Percentiles rank a stretch among this genome's conserved stretches.
Conservation (phyloP, 2,888 invertebrate species). For the Caenorhabditis drosophilae region DNA sequence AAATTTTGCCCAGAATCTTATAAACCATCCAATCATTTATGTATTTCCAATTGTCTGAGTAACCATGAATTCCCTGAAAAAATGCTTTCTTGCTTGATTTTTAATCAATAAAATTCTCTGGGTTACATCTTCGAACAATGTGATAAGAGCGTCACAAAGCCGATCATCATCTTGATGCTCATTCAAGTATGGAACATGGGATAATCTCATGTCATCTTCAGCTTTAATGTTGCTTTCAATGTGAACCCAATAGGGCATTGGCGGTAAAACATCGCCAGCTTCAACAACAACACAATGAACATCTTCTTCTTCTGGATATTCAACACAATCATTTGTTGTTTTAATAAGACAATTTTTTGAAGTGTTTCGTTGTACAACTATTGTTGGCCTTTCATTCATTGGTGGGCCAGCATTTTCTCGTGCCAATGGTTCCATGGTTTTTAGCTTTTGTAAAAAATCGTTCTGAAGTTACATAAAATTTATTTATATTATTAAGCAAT, state of each 20-base stretch:
- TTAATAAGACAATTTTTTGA: too few relatives aligned
- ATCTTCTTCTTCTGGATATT: too few relatives aligned
- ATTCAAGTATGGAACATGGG: constrained; percentile 99
- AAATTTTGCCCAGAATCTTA: constrained; percentile 78
- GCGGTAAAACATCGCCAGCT: background rate
- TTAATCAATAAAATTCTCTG: background rate
- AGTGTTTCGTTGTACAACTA: too few relatives aligned
- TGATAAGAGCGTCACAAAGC: constrained; percentile 94
- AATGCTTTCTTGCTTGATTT: too few relatives aligned
- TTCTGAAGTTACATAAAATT: too few relatives aligned
- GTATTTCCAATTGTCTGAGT: constrained; percentile 16
- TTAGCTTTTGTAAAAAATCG: too few relatives aligned
- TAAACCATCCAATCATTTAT: constrained; percentile 93
- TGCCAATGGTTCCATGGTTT: too few relatives aligned
- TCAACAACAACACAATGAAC: too few relatives aligned
- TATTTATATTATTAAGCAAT: too few relatives aligned
- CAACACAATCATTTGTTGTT: too few relatives aligned
- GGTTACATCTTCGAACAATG: constrained; percentile 96
- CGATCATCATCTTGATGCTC: constrained; percentile 93
- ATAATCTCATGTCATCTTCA: constrained; percentile 94
- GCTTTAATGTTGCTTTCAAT: constrained; percentile 72
- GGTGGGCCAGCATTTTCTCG: too few relatives aligned
- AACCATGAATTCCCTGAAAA: constrained; percentile 25
- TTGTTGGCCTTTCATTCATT: too few relatives aligned
- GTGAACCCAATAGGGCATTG: constrained; percentile 14